Percentiles rank a stretch among this genome's conserved stretches.
Conservation (phyloP, 2,888 invertebrate genomes). For the Exephanes ischioxanthus region DNA sequence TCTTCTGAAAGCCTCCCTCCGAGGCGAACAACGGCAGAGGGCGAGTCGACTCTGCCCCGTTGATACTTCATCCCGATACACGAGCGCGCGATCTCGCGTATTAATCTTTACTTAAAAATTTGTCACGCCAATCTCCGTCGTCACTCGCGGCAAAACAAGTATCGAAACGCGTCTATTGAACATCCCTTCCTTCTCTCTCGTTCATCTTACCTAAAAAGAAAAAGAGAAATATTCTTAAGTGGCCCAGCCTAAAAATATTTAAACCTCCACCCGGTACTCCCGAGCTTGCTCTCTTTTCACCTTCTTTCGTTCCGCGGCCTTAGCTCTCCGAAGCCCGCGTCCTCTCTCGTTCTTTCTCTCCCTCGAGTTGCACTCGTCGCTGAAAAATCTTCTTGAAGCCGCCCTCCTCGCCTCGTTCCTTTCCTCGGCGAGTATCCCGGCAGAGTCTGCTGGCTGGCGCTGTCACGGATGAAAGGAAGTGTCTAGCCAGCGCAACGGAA, state of each 20-base stretch:
- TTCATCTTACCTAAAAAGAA: too few relatives aligned
- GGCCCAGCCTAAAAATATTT: constrained; percentile 67
- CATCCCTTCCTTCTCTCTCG: too few relatives aligned
- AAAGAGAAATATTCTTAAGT: constrained; percentile 30
- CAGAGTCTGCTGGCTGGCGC: constrained; percentile 72
- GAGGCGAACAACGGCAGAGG: background rate
- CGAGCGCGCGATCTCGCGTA: too few relatives aligned
- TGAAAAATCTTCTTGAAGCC: constrained; percentile 66
- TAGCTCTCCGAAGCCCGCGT: constrained; percentile 19
- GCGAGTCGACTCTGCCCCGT: too few relatives aligned
- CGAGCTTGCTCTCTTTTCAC: constrained; percentile 16
- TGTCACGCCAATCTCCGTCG: too few relatives aligned
- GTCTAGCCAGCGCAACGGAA: constrained; percentile 82
- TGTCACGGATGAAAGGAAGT: constrained; percentile 81
- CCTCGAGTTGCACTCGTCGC: constrained; percentile 52
- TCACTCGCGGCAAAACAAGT: too few relatives aligned
- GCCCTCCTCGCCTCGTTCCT: constrained; percentile 44
- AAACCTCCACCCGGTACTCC: constrained; percentile 61
- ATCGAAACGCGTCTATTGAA: too few relatives aligned
- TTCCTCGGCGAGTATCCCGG: constrained; percentile 71
- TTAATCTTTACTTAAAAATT: too few relatives aligned
- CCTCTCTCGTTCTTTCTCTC: constrained; percentile 26
- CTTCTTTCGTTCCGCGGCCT: constrained; percentile 33
- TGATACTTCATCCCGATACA: too few relatives aligned
- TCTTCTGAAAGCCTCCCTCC: constrained; percentile 57